These are phyloP conservation scores for Tanytarsus gracilentus DNA, from an alignment of 2,888 invertebrate species.

Conservation along the genomic window DNA sequence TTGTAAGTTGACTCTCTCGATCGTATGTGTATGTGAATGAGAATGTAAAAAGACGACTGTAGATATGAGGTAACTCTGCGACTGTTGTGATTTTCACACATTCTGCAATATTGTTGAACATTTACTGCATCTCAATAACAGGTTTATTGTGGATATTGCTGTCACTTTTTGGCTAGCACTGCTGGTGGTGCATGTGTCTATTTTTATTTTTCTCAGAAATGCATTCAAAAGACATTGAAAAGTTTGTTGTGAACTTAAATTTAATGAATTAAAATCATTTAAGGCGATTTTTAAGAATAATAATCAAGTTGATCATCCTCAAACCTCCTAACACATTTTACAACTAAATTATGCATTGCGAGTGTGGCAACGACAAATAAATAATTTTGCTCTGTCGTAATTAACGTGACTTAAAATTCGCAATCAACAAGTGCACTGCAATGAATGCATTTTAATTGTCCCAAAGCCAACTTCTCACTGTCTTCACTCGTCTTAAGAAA, in stretches of 20 bases:
- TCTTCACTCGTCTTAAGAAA: too few species aligned
- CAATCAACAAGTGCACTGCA: background rate
- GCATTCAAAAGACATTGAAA: too few species aligned
- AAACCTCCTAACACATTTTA: too few species aligned
- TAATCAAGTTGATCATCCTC: too few species aligned
- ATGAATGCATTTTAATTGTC: background rate
- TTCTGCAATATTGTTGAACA: background rate
- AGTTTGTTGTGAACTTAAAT: too few species aligned
- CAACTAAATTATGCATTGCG: too few species aligned
- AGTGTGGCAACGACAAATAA: background rate
- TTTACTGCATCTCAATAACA: background rate
- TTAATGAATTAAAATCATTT: too few species aligned
- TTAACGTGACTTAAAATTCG: background rate
- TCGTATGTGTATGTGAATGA: background rate
- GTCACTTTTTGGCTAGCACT: background rate
- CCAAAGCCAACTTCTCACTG: background rate
- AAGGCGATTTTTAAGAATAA: too few species aligned
- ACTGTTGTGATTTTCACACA: constrained; percentile 18
- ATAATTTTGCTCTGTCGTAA: too few species aligned
- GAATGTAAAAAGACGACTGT: background rate
- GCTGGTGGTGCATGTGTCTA: background rate
- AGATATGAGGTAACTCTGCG: constrained; percentile 19
- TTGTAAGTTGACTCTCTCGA: constrained; percentile 4
- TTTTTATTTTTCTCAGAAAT: too few species aligned
- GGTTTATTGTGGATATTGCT: too few species aligned